Evolutionary conservation across 2,797 vertebrate species (phyloP), one percentile per base, ranked within the genome.

Genomic region (Brotula barbata): DNA sequence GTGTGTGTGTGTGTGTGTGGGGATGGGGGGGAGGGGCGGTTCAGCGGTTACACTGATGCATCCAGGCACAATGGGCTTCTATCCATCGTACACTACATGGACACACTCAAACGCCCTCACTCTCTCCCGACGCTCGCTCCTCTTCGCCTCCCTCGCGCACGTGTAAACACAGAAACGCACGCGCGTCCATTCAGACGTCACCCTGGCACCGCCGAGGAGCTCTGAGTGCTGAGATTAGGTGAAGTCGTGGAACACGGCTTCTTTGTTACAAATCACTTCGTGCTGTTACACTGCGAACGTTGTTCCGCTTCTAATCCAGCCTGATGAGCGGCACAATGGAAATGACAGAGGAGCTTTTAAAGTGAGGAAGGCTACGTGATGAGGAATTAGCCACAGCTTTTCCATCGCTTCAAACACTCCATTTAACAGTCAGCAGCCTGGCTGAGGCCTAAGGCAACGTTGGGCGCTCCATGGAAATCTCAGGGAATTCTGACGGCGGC

Each of bases 31-130:
- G 19, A 13, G 28, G 45, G 20, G 54, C 17, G 40, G 49, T 42
- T 49, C 16, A 42, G 9, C 58, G 37, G 57, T 81, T 73, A 73
- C 64, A 43, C 71, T 86, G 78, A 87, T 85, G 58, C 66, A 62
- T 69, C 70, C 65, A 84, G 83, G 81, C 85, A 86, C 63, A 36
- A 50, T 55, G 53, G 74, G 56, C 58, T 74, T 85, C 86, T 85
- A n/a, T 80, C 72, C 74, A 61, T 76, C 53, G 21, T 52, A 40
- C 60, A 40, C 23, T 37, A 44, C 2, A 15, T 43, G 58, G 59
- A 53, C 40, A 53, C 37, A 37, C 62, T 73, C 50, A 56, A 53
- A 50, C 59, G 51, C 25, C 25, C 25, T 28, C 25, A 4, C 25
- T 28, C 25, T 28, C 25, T 28, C 4, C 25, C 25, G 25, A 4